Conservation (phyloP, 2,888 invertebrate genomes). For the Phyto melanocephala region DNA sequence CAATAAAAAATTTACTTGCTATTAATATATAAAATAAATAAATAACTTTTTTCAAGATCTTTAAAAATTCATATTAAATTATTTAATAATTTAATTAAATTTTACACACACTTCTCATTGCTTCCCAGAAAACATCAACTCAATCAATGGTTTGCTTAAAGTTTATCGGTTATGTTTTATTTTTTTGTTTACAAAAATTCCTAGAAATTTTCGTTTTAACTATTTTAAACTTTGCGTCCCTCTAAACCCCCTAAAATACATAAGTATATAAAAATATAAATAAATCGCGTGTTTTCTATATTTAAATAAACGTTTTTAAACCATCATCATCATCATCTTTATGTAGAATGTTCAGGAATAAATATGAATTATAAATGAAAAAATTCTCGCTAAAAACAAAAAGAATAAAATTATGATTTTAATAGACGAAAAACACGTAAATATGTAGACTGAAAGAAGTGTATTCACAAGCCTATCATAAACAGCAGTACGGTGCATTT, state of each 20-base stretch:
- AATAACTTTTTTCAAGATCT: too few relatives aligned
- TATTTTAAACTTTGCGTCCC: neutral
- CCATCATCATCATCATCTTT: conserved; percentile 56
- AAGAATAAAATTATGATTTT: conserved; percentile 46
- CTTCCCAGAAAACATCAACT: neutral
- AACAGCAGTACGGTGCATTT: conserved; percentile 18
- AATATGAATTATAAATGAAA: conserved; percentile 24
- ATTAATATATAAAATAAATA: too few relatives aligned
- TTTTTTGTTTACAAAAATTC: neutral
- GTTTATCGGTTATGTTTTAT: neutral
- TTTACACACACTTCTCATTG: too few relatives aligned
- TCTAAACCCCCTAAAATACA: neutral
- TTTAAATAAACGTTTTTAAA: conserved; percentile 54
- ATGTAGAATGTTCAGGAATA: conserved; percentile 3
- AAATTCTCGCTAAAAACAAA: conserved; percentile 59
- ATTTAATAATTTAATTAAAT: too few relatives aligned
- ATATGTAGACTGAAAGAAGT: conserved; percentile 29
- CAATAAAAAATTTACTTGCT: too few relatives aligned
- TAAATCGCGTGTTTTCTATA: conserved; percentile 55
- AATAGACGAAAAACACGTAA: conserved; percentile 62
- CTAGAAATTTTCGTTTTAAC: conserved; percentile 30
- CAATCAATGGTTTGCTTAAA: neutral
- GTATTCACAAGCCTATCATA: conserved; percentile 50
- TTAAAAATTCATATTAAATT: too few relatives aligned
- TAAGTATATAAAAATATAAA: conserved; percentile 26